Evolutionary conservation across 1,140 invertebrate genomes (phyloP).

Genomic region (Ostrea edulis): DNA sequence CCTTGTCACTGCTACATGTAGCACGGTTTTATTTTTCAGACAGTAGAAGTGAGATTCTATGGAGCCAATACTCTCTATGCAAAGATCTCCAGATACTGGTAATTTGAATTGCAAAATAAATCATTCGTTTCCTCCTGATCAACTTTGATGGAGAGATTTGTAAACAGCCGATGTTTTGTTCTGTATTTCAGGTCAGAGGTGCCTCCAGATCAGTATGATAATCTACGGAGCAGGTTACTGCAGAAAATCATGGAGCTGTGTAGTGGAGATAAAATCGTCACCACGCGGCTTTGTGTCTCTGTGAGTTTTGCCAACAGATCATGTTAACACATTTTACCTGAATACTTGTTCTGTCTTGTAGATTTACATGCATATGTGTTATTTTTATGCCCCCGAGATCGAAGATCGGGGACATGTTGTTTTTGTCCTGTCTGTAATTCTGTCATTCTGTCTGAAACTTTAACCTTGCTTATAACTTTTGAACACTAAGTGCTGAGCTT

Average conservation of each 20-base stretch:
- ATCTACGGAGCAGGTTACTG: constrained; percentile 87
- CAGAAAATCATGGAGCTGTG: constrained; percentile 87
- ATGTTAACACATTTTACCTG: too few species aligned
- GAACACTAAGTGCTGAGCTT: too few species aligned
- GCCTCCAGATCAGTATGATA: constrained; percentile 87
- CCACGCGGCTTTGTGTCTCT: constrained; percentile 91
- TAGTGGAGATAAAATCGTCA: constrained; percentile 89
- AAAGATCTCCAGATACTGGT: constrained; percentile 92
- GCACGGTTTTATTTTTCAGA: constrained; percentile 80
- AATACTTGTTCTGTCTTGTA: too few species aligned
- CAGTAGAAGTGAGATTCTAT: constrained; percentile 94
- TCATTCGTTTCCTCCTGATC: too few species aligned
- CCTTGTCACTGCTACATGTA: not conserved
- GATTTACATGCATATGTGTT: too few species aligned
- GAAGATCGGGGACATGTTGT: too few species aligned
- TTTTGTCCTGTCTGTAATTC: too few species aligned
- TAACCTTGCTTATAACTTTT: too few species aligned
- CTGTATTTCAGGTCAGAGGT: constrained; percentile 84
- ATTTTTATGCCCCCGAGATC: too few species aligned
- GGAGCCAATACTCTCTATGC: constrained; percentile 92
- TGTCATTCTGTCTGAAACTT: too few species aligned
- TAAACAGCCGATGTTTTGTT: too few species aligned
- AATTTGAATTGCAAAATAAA: constrained; percentile 35
- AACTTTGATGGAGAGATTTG: not conserved
- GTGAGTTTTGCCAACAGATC: constrained; percentile 81